A percentile compares a stretch with the other conserved stretches of the same genome.
Conservation (phyloP, 2,797 vertebrate species). For the Siniperca scherzeri region DNA sequence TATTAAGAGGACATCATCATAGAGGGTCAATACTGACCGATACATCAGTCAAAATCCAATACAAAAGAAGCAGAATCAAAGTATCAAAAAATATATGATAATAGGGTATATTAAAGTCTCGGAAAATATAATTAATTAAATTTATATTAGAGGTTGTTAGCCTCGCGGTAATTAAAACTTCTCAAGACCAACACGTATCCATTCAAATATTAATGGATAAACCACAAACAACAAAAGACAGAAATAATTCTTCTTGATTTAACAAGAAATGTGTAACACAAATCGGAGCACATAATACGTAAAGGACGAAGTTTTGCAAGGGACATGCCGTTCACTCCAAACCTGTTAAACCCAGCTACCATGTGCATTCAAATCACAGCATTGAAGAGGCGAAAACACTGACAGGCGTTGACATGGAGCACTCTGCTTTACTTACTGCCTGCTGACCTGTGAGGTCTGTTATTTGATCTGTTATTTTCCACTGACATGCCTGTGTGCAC, state of each 20-base stretch:
- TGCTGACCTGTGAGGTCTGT: constrained; percentile 52
- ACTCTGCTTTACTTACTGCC: constrained; percentile 45
- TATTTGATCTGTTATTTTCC: constrained; percentile 52
- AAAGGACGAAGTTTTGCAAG: background rate
- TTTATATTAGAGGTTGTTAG: background rate
- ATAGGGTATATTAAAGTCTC: background rate
- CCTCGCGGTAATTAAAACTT: background rate
- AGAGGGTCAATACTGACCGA: background rate
- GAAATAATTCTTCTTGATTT: background rate
- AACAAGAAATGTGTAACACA: background rate
- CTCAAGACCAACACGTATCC: background rate
- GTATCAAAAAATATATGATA: background rate
- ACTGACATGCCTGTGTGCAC: constrained; percentile 34
- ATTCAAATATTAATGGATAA: background rate
- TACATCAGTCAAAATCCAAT: background rate
- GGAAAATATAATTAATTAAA: background rate
- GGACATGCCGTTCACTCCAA: background rate
- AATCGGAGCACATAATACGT: background rate
- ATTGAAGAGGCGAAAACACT: constrained; percentile 13
- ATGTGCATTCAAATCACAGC: background rate
- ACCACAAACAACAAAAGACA: background rate
- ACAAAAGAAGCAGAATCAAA: background rate
- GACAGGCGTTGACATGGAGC: constrained; percentile 13
- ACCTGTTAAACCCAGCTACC: background rate
- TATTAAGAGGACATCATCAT: background rate